phyloP scores from a whole-genome alignment of 1,140 invertebrate genomes.

The Procambarus virginalis region DNA sequence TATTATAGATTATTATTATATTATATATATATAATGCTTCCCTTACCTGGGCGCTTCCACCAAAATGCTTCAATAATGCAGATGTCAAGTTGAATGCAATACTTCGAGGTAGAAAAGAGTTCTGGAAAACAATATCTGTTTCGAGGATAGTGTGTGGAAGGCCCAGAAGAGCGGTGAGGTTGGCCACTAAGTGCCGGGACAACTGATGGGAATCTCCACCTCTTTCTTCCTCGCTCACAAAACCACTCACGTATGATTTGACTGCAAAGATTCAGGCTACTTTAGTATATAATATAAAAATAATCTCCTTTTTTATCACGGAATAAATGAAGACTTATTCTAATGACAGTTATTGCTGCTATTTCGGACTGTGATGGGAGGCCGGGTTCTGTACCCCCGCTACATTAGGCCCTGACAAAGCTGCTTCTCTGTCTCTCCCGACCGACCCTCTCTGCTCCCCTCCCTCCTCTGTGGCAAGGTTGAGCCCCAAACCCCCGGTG shows the following conservation, averaged over 20 bases:
- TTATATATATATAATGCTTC: not conserved
- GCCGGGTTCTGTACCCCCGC: no score
- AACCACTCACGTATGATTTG: conserved; percentile 38
- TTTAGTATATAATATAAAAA: not conserved
- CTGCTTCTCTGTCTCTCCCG: no score
- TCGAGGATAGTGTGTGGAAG: conserved; percentile 23
- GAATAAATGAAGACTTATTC: not conserved
- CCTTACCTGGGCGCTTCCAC: conserved; percentile 45
- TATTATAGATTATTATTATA: no score
- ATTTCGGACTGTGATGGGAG: no score
- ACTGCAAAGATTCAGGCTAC: conserved; percentile 7
- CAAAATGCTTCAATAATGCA: conserved; percentile 25
- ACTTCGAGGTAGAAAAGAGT: conserved; percentile 40
- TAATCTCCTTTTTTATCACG: no score
- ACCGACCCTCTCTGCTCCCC: no score
- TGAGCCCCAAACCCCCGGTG: no score
- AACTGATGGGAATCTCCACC: conserved; percentile 8
- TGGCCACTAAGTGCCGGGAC: conserved; percentile 18
- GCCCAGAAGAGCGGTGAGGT: conserved; percentile 21
- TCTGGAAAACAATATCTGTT: conserved; percentile 39
- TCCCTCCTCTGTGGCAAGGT: no score
- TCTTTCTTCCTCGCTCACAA: conserved; percentile 9
- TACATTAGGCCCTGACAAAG: no score
- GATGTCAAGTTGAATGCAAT: conserved; percentile 34
- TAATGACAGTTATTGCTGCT: not conserved